Conservation (phyloP, 2,888 invertebrate genomes). For the Nomada fucata region DNA sequence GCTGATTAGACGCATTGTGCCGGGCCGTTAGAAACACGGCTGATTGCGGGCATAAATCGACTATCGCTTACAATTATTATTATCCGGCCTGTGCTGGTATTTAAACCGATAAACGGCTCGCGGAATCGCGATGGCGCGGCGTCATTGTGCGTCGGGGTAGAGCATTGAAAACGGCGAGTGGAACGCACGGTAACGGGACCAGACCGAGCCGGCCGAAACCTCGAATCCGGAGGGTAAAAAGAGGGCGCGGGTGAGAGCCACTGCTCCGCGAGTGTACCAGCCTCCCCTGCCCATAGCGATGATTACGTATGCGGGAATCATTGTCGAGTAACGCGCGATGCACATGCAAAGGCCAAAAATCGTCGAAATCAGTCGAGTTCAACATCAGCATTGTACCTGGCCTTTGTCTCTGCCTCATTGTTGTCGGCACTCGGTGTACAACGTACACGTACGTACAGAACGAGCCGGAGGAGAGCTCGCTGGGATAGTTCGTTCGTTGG, state of each 20-base stretch:
- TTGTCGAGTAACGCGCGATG: slow-evolving; percentile 81
- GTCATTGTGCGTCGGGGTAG: slow-evolving; percentile 57
- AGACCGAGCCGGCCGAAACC: slow-evolving; percentile 8
- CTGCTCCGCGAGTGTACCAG: slow-evolving; percentile 71
- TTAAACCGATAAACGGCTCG: slow-evolving; percentile 65
- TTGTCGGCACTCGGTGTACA: slow-evolving; percentile 79
- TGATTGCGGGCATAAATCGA: slow-evolving; percentile 59
- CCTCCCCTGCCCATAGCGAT: slow-evolving; percentile 77
- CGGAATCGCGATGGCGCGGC: slow-evolving; percentile 55
- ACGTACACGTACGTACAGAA: slow-evolving; percentile 64
- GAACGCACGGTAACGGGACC: background rate
- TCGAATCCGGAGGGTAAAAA: slow-evolving; percentile 55
- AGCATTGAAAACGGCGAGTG: slow-evolving; percentile 44
- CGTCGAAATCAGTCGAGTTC: slow-evolving; percentile 84
- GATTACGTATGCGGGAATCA: slow-evolving; percentile 83
- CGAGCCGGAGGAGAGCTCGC: slow-evolving; percentile 29
- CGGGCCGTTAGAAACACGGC: slow-evolving; percentile 42
- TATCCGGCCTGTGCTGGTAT: slow-evolving; percentile 53
- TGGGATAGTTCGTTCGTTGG: slow-evolving; percentile 54
- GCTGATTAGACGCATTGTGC: slow-evolving; percentile 58
- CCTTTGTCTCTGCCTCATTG: slow-evolving; percentile 83
- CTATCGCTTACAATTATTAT: slow-evolving; percentile 66
- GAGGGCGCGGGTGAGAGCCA: slow-evolving; percentile 73
- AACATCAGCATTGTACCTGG: slow-evolving; percentile 83
- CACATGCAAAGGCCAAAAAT: slow-evolving; percentile 83